These are phyloP conservation scores for Lasioglossum lativentre DNA, from an alignment of 2,888 invertebrate species.

Conservation along the genomic window DNA sequence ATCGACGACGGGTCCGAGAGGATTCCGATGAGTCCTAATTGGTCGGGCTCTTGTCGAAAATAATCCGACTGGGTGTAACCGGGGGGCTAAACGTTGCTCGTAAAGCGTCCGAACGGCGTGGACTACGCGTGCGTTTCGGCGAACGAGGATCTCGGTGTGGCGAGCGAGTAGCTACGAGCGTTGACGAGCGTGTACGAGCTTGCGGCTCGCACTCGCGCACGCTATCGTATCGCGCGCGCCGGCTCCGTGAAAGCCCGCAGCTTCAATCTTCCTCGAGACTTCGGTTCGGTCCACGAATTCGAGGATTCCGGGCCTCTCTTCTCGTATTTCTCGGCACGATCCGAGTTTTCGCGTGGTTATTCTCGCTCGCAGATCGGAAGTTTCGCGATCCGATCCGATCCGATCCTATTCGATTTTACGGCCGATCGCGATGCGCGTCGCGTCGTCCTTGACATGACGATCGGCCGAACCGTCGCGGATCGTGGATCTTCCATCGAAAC, in stretches of 20 bases:
- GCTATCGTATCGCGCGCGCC: conserved; percentile 60
- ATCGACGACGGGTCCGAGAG: conserved; percentile 71
- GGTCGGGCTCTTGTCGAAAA: conserved; percentile 79
- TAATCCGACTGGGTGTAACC: conserved; percentile 81
- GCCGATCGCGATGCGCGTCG: conserved; percentile 1
- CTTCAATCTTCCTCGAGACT: conserved; percentile 70
- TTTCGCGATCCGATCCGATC: not conserved
- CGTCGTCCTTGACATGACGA: conserved; percentile 9
- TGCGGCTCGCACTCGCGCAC: conserved; percentile 50
- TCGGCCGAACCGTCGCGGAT: not conserved
- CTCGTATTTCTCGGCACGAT: not conserved
- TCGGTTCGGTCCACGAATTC: conserved; percentile 80
- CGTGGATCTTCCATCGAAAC: not conserved
- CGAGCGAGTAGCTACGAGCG: conserved; percentile 33
- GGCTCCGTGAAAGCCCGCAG: conserved; percentile 48
- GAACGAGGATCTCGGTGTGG: conserved; percentile 12
- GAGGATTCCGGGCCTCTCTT: conserved; percentile 75
- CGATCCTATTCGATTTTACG: not conserved
- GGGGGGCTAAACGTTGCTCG: conserved; percentile 72
- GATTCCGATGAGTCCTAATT: conserved; percentile 76
- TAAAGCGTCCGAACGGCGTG: conserved; percentile 69
- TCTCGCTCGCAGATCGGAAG: not conserved
- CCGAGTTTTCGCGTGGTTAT: not conserved
- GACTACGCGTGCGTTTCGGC: conserved; percentile 30
- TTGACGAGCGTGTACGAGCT: conserved; percentile 39